These are phyloP conservation scores for Agrochola lota DNA, from an alignment of 2,888 invertebrate species.

Conservation along the genomic window DNA sequence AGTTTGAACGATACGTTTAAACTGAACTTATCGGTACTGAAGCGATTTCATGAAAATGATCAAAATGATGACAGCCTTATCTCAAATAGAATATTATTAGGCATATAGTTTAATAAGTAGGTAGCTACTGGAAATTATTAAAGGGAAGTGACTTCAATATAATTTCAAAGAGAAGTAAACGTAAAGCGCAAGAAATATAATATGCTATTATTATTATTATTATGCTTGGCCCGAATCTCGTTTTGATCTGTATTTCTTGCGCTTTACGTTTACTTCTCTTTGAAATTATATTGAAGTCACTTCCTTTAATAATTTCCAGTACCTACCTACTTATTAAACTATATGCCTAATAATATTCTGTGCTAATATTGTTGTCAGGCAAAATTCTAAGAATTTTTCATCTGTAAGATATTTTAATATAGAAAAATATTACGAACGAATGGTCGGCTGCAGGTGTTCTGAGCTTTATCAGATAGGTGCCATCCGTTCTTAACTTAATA, in stretches of 20 bases:
- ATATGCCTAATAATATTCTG: not conserved
- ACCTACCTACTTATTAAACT: not conserved
- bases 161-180: not conserved
- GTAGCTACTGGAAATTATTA: not conserved
- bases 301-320: not conserved
- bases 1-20: constrained; percentile 12
- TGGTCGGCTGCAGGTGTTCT: constrained; percentile 35
- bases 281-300: not conserved
- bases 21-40: not conserved
- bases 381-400: constrained; percentile 42
- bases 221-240: no score
- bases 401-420: constrained; percentile 48
- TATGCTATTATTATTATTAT: no score
- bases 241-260: no score
- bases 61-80: not conserved
- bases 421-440: constrained; percentile 30
- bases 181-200: not conserved
- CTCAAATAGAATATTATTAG: not conserved
- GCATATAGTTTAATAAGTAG: not conserved
- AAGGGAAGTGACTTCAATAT: not conserved
- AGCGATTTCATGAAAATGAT: not conserved
- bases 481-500: constrained; percentile 17
- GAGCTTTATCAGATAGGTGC: constrained; percentile 16
- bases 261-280: not conserved
- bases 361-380: constrained; percentile 41